Evolutionary conservation across 2,797 vertebrate genomes (phyloP).

Genomic region (Astyanax mexicanus): DNA sequence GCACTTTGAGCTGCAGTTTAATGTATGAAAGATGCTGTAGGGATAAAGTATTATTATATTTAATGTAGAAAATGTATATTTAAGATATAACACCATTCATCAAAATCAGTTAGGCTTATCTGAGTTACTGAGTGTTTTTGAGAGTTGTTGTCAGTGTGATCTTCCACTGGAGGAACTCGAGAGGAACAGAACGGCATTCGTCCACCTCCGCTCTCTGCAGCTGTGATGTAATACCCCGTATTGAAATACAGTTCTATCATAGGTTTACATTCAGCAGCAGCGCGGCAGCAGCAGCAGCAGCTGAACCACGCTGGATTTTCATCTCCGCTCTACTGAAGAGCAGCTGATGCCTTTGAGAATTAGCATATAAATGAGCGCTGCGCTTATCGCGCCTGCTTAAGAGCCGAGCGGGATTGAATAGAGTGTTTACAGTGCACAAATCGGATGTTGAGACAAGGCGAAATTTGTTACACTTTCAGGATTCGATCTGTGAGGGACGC

Average conservation of each 20-base stretch:
- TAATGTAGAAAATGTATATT: no score
- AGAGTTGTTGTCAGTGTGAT: no score
- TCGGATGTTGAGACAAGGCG: not conserved
- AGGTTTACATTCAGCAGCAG: not conserved
- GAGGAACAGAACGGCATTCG: no score
- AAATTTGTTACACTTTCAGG: not conserved
- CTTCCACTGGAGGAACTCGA: not conserved
- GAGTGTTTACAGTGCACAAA: not conserved
- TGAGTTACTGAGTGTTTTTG: no score
- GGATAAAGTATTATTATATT: no score
- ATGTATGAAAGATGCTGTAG: no score
- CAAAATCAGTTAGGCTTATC: no score
- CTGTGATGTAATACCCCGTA: not conserved
- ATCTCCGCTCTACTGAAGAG: not conserved
- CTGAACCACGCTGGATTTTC: not conserved
- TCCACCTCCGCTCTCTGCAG: not conserved
- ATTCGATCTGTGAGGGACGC: not conserved
- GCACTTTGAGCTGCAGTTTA: no score
- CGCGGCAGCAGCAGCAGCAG: not conserved
- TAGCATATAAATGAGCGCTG: not conserved
- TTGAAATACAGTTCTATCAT: not conserved
- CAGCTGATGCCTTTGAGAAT: not conserved
- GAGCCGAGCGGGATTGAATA: not conserved
- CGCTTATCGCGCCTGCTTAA: not conserved
- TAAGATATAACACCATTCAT: not conserved